Conservation (phyloP, 2,113 vertebrate species). For the Pogona vitticeps region DNA sequence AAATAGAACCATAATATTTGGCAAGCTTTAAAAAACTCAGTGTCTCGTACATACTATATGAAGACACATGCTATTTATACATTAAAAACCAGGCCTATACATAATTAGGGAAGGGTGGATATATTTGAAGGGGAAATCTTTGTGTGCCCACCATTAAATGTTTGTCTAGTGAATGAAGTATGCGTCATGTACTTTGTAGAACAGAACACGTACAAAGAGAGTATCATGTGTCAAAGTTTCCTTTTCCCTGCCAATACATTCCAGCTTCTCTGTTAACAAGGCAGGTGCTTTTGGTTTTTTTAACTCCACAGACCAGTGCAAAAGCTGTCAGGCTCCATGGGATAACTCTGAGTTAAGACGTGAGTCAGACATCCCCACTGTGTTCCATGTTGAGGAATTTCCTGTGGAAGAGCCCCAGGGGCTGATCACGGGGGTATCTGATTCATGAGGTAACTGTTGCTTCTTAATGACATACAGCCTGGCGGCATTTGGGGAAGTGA, state of each 20-base stretch:
- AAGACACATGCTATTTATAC: too few species aligned
- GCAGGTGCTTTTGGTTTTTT: fast-evolving
- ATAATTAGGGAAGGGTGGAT: neutral
- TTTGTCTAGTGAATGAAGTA: neutral
- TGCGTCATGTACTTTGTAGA: neutral
- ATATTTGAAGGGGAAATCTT: neutral
- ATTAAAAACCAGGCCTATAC: neutral
- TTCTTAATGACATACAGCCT: neutral
- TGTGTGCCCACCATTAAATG: neutral
- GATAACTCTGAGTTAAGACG: neutral
- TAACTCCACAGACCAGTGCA: fast-evolving
- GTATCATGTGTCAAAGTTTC: neutral
- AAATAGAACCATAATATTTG: too few species aligned
- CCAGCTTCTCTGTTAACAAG: fast-evolving
- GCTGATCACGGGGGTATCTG: constrained; percentile 13
- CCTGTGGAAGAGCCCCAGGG: neutral
- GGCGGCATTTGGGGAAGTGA: constrained; percentile 7
- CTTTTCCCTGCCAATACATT: neutral
- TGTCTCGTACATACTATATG: too few species aligned
- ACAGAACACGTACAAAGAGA: neutral
- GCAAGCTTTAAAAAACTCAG: too few species aligned
- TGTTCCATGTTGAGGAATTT: constrained; percentile 9
- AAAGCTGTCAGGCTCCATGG: too few species aligned
- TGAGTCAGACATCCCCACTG: neutral
- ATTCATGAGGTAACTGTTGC: constrained; percentile 17